Evolutionary conservation across 2,888 invertebrate genomes (phyloP).

Genomic region (Mythimna ferrago): DNA sequence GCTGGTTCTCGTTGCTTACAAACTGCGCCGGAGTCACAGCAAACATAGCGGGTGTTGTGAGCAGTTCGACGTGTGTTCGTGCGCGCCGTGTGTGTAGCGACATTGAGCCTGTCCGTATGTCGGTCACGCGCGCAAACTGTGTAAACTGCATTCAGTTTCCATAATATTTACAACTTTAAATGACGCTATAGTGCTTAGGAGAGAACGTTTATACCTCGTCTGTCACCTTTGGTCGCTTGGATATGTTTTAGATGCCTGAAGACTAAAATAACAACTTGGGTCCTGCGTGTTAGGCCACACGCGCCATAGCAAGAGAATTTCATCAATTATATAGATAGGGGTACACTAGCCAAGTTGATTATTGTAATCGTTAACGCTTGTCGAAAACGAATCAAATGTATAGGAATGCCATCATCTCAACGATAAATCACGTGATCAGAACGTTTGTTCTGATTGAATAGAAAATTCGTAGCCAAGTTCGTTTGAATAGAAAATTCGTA

Average conservation of each 20-base stretch:
- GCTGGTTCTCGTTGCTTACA: constrained; percentile 17
- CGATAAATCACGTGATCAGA: too few relatives aligned
- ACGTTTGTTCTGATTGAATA: too few relatives aligned
- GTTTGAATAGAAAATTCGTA: too few relatives aligned
- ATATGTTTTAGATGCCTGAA: neutral
- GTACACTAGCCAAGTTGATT: too few relatives aligned
- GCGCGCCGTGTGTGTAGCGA: constrained; percentile 23
- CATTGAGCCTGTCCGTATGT: constrained; percentile 28
- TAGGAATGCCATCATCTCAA: too few relatives aligned
- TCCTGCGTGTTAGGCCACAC: neutral
- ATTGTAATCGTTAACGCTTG: too few relatives aligned
- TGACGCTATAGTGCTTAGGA: neutral
- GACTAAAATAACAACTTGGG: neutral
- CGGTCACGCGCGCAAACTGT: constrained; percentile 27
- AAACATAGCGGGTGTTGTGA: constrained; percentile 20
- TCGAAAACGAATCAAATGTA: too few relatives aligned
- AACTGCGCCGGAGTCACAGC: constrained; percentile 18
- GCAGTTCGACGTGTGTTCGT: neutral
- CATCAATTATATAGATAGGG: neutral
- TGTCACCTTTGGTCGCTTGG: neutral
- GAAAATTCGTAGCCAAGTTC: too few relatives aligned
- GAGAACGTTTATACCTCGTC: neutral
- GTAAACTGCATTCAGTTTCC: constrained; percentile 44
- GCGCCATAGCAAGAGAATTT: neutral
- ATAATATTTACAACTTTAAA: constrained; percentile 34